Conservation (phyloP, 2,113 vertebrate species). For the Reinhardtius hippoglossoides region DNA sequence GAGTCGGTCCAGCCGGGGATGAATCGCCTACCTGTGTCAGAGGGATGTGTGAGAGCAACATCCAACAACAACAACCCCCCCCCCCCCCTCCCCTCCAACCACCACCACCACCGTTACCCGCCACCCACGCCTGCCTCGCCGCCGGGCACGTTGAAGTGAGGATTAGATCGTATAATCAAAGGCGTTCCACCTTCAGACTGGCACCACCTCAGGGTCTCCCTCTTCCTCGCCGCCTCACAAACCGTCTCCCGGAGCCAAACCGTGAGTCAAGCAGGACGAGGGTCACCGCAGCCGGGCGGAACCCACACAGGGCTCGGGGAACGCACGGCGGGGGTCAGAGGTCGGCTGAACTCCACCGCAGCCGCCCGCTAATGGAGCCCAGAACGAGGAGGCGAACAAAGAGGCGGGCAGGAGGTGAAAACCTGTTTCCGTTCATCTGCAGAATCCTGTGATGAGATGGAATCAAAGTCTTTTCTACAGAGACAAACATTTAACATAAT, state of each 20-base stretch:
- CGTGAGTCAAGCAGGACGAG: conserved; percentile 52
- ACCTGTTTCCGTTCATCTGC: conserved; percentile 38
- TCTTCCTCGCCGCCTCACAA: conserved; percentile 22
- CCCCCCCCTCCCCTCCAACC: background rate
- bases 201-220: conserved; percentile 51
- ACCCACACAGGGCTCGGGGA: conserved; percentile 61
- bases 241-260: conserved; percentile 31
- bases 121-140: conserved; percentile 58
- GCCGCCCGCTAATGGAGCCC: conserved; percentile 39
- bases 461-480: too few relatives aligned
- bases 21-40: conserved; percentile 73
- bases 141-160: conserved; percentile 35
- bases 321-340: conserved; percentile 46
- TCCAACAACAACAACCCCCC: conserved; percentile 35
- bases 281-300: conserved; percentile 15
- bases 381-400: conserved; percentile 54
- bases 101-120: conserved; percentile 30
- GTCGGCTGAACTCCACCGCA: conserved; percentile 40
- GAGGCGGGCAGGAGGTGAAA: conserved; percentile 47
- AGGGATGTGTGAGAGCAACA: conserved; percentile 54
- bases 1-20: conserved; percentile 61
- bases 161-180: conserved; percentile 69
- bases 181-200: conserved; percentile 67
- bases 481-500: background rate
- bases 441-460: background rate